Evolutionary conservation across 2,113 vertebrate species (phyloP).

Genomic region (Aptenodytes forsteri): DNA sequence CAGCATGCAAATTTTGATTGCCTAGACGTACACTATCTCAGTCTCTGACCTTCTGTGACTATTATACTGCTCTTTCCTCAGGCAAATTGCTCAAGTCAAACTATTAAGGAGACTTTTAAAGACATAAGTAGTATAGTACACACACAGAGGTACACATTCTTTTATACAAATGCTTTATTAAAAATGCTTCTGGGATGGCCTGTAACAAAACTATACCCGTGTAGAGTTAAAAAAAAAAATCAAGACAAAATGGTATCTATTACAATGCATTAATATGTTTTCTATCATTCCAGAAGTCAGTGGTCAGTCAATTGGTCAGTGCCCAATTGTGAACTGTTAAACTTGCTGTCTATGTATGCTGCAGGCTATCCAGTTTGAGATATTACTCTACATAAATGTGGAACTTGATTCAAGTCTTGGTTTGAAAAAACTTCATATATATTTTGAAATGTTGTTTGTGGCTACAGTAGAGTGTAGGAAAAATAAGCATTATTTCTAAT

Average conservation of each 20-base stretch:
- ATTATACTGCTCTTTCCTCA: neutral
- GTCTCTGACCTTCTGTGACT: neutral
- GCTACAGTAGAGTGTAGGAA: neutral
- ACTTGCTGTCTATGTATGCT: neutral
- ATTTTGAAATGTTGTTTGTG: neutral
- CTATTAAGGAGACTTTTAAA: neutral
- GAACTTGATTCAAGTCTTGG: neutral
- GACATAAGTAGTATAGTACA: neutral
- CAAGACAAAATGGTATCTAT: neutral
- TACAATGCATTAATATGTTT: neutral
- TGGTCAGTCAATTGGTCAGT: neutral
- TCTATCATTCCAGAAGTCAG: neutral
- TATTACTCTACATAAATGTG: neutral
- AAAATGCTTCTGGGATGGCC: constrained; percentile 28
- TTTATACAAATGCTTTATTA: constrained; percentile 66
- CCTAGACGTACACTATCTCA: neutral
- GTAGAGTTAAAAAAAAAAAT: neutral
- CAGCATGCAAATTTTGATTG: neutral
- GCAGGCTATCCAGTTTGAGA: neutral
- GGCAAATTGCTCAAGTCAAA: neutral
- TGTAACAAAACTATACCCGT: neutral
- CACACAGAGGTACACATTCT: neutral
- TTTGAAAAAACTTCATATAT: neutral
- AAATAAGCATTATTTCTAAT: neutral
- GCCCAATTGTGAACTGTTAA: neutral